Base-by-base conservation (phyloP, 35 echinoderm and acorn worm species). In the Ophioderma brevispina region DNA sequence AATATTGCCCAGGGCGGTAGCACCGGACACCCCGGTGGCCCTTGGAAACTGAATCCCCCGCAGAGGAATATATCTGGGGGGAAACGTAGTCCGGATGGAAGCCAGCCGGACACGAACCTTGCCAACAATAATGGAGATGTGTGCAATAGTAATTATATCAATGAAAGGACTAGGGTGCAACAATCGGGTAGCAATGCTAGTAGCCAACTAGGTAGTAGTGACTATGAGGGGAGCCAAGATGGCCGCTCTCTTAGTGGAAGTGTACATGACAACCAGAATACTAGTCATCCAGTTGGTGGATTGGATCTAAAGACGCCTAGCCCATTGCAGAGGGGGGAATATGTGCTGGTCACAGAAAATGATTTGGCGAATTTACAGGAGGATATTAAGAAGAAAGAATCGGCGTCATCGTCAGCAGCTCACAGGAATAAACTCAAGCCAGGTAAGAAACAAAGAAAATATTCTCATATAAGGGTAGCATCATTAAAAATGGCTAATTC, bases 381-480 rank as follows among this genome's bases (percentile, higher is more conserved):
- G 23, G 91, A 93, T 11, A 40, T 46, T 30, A 36, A 70, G 80
- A 34, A 82, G 33, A 39, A 80, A 30, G 90, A 91, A 39, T 35
- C 35, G 77, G 70, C 55, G 41, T 94, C 96, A 55, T 55, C 75
- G 75, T 95, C 97, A 41, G 97, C 97, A 40, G 70, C 94, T 10
- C 97, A 99, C 80, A 90, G 93, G 76, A 99, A 99, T 78, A 99
- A 93, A 82, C 85, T 99, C 23, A 99, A 99, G 85, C 97, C 93
- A 88, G 97, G 97, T 99, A 39, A 70, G 56, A 13, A 17, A 41
- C 8, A 41, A n/a, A n/a, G n/a, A n/a, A n/a, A n/a, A n/a, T n/a
- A n/a, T n/a, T n/a, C n/a, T n/a, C n/a, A n/a, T n/a, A n/a, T n/a
- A n/a, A n/a, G n/a, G n/a, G n/a, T n/a, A n/a, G n/a, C n/a, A n/a